Evolutionary conservation across 2,113 vertebrate genomes (phyloP).

Genomic region (Bubo blakistoni): DNA sequence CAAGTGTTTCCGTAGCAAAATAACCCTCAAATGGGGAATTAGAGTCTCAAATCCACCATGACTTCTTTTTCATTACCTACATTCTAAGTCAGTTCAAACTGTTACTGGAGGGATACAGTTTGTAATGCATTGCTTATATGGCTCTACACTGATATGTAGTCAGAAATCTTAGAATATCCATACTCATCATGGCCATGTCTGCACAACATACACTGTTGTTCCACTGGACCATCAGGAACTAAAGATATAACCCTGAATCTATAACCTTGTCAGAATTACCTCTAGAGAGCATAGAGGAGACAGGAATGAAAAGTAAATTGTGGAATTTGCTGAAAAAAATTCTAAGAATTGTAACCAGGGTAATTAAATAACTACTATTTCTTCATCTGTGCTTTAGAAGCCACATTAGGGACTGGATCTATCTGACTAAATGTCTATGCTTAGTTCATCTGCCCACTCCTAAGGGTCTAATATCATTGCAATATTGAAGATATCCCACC

Average conservation of each 20-base stretch:
- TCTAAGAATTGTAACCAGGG: not conserved
- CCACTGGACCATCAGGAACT: not conserved
- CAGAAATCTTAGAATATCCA: not conserved
- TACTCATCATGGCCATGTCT: not conserved
- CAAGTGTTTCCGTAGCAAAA: not conserved
- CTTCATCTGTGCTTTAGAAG: not conserved
- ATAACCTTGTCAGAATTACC: not conserved
- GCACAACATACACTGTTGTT: not conserved
- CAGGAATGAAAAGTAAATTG: not conserved
- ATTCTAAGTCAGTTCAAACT: not conserved
- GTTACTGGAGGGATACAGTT: not conserved
- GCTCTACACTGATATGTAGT: not conserved
- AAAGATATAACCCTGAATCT: not conserved
- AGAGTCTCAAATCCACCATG: not conserved
- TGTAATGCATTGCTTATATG: not conserved
- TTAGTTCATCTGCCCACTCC: not conserved
- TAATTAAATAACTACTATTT: not conserved
- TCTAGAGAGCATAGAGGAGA: not conserved
- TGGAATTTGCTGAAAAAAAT: not conserved
- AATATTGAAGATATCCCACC: not conserved
- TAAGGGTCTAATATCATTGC: fast-evolving
- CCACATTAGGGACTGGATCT: not conserved
- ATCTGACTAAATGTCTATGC: not conserved
- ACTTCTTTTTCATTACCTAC: not conserved
- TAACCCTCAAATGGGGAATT: not conserved